A percentile compares a stretch with the other conserved stretches of the same genome.
Evolutionary conservation across 2,113 vertebrate species (phyloP).

Genomic region (Casuarius casuarius): DNA sequence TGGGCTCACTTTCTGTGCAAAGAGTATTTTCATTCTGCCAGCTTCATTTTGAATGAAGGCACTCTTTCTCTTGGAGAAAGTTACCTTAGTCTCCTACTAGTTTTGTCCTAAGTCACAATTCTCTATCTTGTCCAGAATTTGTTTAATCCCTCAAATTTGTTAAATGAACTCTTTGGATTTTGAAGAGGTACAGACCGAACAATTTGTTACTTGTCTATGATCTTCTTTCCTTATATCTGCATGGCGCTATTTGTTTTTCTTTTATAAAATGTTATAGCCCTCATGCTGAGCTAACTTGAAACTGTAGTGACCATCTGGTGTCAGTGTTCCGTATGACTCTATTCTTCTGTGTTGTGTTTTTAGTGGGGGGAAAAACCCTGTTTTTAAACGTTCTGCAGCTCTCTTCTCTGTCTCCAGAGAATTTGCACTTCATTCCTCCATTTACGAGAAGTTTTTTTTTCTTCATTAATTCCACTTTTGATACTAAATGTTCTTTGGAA

Average conservation of each 20-base stretch:
- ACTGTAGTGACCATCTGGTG: not conserved
- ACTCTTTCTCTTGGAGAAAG: not conserved
- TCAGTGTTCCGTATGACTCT: not conserved
- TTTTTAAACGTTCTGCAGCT: not conserved
- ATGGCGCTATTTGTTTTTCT: not conserved
- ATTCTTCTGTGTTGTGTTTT: not conserved
- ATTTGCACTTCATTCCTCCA: not conserved
- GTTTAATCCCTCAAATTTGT: not conserved
- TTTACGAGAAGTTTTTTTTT: not conserved
- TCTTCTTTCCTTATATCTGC: not conserved
- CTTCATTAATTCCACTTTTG: not conserved
- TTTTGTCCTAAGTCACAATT: not conserved
- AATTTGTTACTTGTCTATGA: not conserved
- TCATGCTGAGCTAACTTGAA: not conserved
- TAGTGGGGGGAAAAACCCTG: no score
- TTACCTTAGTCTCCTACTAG: not conserved
- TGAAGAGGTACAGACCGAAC: not conserved
- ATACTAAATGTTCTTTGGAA: not conserved
- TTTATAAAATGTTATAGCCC: not conserved
- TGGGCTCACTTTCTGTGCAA: rapidly evolving
- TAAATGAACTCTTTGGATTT: not conserved
- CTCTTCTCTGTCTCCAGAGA: not conserved
- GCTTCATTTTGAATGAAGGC: not conserved
- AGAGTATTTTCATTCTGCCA: not conserved
- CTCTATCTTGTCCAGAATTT: not conserved